phyloP scores from a whole-genome alignment of 2,113 vertebrate species.

The Hydropotes inermis region DNA sequence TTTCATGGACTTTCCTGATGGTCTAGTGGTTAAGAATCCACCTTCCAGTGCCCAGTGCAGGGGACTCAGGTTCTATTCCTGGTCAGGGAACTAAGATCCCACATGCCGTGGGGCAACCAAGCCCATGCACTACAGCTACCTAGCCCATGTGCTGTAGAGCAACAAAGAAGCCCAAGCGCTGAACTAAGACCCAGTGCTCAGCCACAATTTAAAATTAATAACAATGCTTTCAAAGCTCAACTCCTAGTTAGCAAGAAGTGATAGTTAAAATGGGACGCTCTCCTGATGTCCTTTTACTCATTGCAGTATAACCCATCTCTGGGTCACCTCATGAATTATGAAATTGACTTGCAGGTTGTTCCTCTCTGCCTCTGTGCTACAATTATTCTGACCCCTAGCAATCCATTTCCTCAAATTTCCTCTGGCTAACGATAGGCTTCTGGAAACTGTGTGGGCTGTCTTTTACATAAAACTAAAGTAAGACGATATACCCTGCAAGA shows the following conservation, averaged over 20 bases:
- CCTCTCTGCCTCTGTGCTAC: not conserved
- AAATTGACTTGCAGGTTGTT: not conserved
- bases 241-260: not conserved
- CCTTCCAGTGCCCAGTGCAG: not conserved
- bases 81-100: not conserved
- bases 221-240: not conserved
- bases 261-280: not conserved
- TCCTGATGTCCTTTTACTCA: not conserved
- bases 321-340: not conserved
- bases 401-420: not conserved
- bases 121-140: not conserved
- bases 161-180: not conserved
- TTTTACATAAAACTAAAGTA: conserved; percentile 9
- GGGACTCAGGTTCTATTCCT: not conserved
- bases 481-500: not conserved
- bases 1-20: not conserved
- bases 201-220: not conserved
- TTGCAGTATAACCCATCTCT: not conserved
- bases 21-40: not conserved
- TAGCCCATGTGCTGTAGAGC: not conserved
- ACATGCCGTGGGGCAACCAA: not conserved
- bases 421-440: not conserved
- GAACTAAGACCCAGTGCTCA: not conserved
- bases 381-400: not conserved
- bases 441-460: not conserved